Evolutionary conservation across 2,113 vertebrate genomes (phyloP).

Genomic region (Dolichotis patagonum): DNA sequence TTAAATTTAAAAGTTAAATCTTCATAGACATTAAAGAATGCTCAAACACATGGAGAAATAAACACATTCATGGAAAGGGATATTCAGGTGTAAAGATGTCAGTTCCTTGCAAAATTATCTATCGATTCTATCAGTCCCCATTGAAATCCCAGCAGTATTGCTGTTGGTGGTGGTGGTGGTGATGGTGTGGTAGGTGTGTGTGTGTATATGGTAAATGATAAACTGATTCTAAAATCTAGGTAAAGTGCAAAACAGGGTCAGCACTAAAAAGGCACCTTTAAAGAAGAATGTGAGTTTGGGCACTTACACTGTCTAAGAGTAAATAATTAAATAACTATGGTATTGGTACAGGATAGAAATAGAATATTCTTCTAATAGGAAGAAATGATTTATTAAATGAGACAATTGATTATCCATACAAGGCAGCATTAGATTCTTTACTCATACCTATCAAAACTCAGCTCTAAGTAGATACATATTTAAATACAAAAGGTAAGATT

Average conservation of each 20-base stretch:
- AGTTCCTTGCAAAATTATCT: background rate
- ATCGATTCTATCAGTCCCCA: background rate
- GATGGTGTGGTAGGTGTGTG: background rate
- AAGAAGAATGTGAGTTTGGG: background rate
- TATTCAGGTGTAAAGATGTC: background rate
- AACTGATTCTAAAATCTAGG: background rate
- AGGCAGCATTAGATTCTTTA: background rate
- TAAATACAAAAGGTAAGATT: slow-evolving; percentile 3
- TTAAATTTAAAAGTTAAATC: background rate
- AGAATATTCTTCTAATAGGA: background rate
- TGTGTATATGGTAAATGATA: background rate
- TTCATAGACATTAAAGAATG: slow-evolving; percentile 21
- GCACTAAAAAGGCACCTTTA: background rate
- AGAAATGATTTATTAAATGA: background rate
- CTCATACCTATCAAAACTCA: background rate
- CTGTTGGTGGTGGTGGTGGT: background rate
- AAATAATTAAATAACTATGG: background rate
- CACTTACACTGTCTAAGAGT: background rate
- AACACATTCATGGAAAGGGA: background rate
- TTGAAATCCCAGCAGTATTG: background rate
- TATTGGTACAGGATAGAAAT: background rate
- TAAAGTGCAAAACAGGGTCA: background rate
- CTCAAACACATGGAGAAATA: no score
- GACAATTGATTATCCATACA: background rate
- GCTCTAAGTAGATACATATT: slow-evolving; percentile 14